phyloP scores from a whole-genome alignment of 2,797 vertebrate genomes.

The Bufotes viridis region DNA sequence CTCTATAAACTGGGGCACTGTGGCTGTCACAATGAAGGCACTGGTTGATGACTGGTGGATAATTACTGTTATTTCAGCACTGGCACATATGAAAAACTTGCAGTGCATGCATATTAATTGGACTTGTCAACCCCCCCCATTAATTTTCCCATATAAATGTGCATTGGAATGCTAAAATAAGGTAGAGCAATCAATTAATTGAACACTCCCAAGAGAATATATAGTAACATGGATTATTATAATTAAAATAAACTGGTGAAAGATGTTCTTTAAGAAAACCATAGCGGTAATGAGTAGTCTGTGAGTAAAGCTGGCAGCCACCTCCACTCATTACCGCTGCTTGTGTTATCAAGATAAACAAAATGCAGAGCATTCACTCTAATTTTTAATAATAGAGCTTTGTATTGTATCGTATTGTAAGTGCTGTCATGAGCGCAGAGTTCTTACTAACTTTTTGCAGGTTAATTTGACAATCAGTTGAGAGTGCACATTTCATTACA shows the following conservation, averaged over 20 bases:
- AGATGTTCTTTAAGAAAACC: neutral
- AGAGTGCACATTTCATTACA: constrained; percentile 53
- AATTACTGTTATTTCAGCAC: no score
- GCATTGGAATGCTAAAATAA: neutral
- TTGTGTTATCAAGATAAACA: neutral
- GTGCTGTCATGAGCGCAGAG: constrained; percentile 10
- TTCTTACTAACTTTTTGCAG: constrained; percentile 43
- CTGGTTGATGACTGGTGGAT: no score
- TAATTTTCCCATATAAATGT: neutral
- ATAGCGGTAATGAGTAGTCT: neutral
- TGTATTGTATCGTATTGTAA: neutral
- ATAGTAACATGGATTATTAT: neutral
- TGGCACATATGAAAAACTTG: no score
- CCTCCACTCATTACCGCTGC: neutral
- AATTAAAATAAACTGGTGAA: neutral
- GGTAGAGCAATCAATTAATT: neutral
- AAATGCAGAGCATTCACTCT: neutral
- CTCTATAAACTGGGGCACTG: no score
- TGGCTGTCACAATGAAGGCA: no score
- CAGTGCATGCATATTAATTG: no score
- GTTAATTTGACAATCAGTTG: constrained; percentile 53
- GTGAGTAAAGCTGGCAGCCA: no score
- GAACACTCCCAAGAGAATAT: neutral
- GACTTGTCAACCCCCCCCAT: neutral
- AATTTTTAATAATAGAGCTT: constrained; percentile 23